Percentiles rank a stretch among this genome's conserved stretches.
phyloP scores from a whole-genome alignment of 1,140 invertebrate species.

The Penaeus chinensis region DNA sequence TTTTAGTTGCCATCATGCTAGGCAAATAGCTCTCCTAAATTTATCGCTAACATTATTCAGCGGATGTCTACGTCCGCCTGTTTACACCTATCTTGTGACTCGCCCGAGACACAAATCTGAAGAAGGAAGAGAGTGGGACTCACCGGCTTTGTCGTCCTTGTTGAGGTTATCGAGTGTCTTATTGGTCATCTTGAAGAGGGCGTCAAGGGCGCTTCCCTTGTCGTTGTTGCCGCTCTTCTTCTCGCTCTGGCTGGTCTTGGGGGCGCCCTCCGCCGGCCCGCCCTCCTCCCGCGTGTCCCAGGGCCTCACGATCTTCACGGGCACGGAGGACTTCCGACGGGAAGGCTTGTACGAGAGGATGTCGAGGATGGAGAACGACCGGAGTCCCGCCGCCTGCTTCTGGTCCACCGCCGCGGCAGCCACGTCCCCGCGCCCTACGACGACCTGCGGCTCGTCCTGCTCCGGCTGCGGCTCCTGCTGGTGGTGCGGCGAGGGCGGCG shows the following conservation, averaged over 20 bases:
- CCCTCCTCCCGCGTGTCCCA: conserved; percentile 78
- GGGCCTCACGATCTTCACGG: conserved; percentile 81
- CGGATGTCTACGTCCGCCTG: too few species aligned
- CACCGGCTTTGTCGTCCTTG: conserved; percentile 65
- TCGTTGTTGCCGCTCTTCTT: conserved; percentile 58
- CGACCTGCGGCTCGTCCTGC: conserved; percentile 39
- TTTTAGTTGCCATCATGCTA: too few species aligned
- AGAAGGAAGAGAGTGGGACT: neutral
- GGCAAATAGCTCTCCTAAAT: too few species aligned
- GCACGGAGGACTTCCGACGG: conserved; percentile 60
- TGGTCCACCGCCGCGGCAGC: conserved; percentile 27
- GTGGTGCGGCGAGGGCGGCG: conserved; percentile 42
- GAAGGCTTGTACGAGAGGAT: conserved; percentile 81
- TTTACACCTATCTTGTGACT: too few species aligned
- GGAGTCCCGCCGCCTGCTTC: conserved; percentile 74
- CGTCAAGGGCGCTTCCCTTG: conserved; percentile 67
- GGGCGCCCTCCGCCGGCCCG: conserved; percentile 63
- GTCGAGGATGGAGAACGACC: conserved; percentile 92
- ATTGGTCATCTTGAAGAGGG: conserved; percentile 72
- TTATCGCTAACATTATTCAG: too few species aligned
- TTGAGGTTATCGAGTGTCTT: conserved; percentile 71
- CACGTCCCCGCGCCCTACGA: neutral
- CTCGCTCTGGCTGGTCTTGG: conserved; percentile 65
- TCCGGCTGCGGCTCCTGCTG: conserved; percentile 36
- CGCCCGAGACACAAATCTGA: too few species aligned